Base-by-base conservation (phyloP, 2,797 vertebrate genomes). In the Halcyon chelicuti region DNA sequence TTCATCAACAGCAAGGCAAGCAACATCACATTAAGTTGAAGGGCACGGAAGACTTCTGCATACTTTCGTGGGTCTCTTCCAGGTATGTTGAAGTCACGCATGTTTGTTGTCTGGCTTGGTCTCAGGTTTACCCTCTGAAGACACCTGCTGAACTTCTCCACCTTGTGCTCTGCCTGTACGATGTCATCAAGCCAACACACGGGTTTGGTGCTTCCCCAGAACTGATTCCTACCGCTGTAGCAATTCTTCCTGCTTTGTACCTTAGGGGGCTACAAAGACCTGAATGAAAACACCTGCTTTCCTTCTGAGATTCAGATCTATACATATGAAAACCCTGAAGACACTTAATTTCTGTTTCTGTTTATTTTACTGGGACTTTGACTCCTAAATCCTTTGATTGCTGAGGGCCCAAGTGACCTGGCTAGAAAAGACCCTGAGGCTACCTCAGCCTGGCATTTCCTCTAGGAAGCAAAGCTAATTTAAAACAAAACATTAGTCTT, bases 401-500 rank as follows among this genome's bases (percentile, higher is more conserved):
- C 44, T 73, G 60, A 90, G 17, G 31, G 71, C 52, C 44, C 20
- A 10, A 91, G 81, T 61, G 78, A 89, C 93, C 92, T 86, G 90
- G 66, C 70, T 80, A 76, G 70, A 66, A 91, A 92, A 79, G 26
- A 86, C 42, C 42, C 76, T 1, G 15, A 91, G 62, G 58, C 58
- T 70, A 81, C 31, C 44, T 83, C 82, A 82, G 83, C 47, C 66
- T 5, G 4, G 71, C 55, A 61, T 54, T 81, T 88, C 80, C 77
- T 61, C 57, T 54, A 74, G 39, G 84, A 88, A 94, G 79, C 29
- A 93, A 88, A 80, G 42, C 39, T 80, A 77, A 49, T 72, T 95
- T 96, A 86, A 92, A 96, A 93, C 5, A 49, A 92, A 78, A 52
- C 85, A 75, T 93, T 86, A 87, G 57, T 73, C 85, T 86, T 96